Evolutionary conservation across 2,113 vertebrate genomes (phyloP).

Genomic region (Pangasianodon gigas): DNA sequence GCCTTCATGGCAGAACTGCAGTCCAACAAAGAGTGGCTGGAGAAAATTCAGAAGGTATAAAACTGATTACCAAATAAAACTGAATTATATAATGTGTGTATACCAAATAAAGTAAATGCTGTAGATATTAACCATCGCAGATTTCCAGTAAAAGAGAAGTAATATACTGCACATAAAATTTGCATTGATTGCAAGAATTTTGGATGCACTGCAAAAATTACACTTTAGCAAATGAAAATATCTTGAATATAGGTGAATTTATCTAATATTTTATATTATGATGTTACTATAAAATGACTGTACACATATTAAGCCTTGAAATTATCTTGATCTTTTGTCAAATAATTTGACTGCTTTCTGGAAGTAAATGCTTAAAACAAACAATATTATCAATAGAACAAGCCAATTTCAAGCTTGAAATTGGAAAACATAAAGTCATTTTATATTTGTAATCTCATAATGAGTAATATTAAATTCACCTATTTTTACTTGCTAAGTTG

Average conservation of each 20-base stretch:
- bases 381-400: not conserved
- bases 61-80: not conserved
- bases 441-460: not conserved
- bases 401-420: not conserved
- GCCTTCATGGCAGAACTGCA: constrained; percentile 92
- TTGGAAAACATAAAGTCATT: not conserved
- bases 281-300: not conserved
- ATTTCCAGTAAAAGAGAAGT: not conserved
- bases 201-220: not conserved
- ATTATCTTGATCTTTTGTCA: not conserved
- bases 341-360: not conserved
- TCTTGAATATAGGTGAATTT: not conserved
- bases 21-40: constrained; percentile 99
- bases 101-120: not conserved
- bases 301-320: not conserved
- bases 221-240: not conserved
- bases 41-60: constrained; percentile 93
- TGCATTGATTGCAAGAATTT: not conserved
- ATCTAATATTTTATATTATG: not conserved
- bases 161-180: not conserved
- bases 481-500: not conserved
- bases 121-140: too few species aligned
- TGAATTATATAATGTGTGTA: not conserved
- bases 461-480: not conserved
- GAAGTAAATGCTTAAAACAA: not conserved